Percentiles rank a stretch among this genome's conserved stretches.
These are phyloP conservation scores for Latrodectus hesperus DNA, from an alignment of 2,888 invertebrate species.

Conservation along the genomic window DNA sequence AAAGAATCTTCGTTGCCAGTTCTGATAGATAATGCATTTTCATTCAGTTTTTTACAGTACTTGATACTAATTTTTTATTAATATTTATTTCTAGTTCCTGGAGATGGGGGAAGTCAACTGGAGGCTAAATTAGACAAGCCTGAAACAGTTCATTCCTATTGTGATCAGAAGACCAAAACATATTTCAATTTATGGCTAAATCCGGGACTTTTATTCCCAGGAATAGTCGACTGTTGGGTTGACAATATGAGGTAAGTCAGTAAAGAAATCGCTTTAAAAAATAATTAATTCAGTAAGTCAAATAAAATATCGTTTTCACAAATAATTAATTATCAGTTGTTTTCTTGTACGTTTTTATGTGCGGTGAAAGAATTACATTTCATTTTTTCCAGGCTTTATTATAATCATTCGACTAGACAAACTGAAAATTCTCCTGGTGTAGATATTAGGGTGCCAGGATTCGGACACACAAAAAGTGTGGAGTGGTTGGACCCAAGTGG, in stretches of 20 bases:
- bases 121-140: slow-evolving; percentile 92
- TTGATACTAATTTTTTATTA: too few relatives aligned
- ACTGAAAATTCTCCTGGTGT: slow-evolving; percentile 89
- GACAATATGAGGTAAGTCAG: slow-evolving; percentile 76
- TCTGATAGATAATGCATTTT: too few relatives aligned
- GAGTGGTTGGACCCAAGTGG: slow-evolving; percentile 96
- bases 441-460: slow-evolving; percentile 87
- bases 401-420: slow-evolving; percentile 87
- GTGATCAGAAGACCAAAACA: slow-evolving; percentile 84
- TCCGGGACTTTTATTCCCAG: slow-evolving; percentile 89
- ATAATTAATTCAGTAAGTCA: neutral
- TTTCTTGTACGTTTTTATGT: neutral
- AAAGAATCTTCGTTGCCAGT: too few relatives aligned
- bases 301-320: neutral
- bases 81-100: slow-evolving; percentile 84
- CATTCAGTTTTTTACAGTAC: too few relatives aligned
- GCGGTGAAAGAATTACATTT: slow-evolving; percentile 9
- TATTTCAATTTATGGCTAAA: slow-evolving; percentile 98
- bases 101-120: slow-evolving; percentile 97
- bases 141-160: slow-evolving; percentile 86
- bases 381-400: slow-evolving; percentile 80
- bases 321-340: neutral
- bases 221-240: slow-evolving; percentile 94
- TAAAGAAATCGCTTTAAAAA: neutral
- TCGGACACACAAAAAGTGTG: slow-evolving; percentile 90